Base-by-base conservation (phyloP, 2,113 vertebrate species). In the Seriola aureovittata region DNA sequence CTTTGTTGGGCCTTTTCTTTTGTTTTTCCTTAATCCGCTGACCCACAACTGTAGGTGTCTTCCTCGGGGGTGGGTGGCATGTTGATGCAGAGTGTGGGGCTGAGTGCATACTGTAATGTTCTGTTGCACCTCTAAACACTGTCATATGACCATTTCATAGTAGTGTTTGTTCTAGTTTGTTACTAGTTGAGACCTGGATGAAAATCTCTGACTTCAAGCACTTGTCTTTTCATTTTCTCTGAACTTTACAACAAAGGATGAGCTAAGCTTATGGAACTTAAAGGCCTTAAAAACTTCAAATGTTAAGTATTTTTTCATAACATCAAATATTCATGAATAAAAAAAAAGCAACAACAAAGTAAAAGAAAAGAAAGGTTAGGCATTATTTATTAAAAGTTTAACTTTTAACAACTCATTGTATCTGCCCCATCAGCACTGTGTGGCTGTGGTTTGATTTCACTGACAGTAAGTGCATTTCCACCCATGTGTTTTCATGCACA, bases 51-150 rank as follows among this genome's bases (percentile, higher is more conserved):
- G 8, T 76, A 9, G 2, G 36, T 10, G 1, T 60, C 23, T 12
- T 52, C 40, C 40, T 42, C 34, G 4, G 34, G 34, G 34, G 34
- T 36, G 34, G 38, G 21, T 60, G 36, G 40, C 8, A 4, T 38
- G 32, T 46, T 8, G n/a, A 72, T 8, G 46, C 40, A 42, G 42
- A 4, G 59, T 1, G n/a, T 57, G 48, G 4, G n/a, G 8, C 52
- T 6, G 17, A 32, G 54, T 59, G 12, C 69, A 29, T 32, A n/a
- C 68, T 65, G 50, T 74, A 68, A 71, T 75, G 67, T 46, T 57
- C 64, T 77, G 64, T 59, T 14, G 40, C 40, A 42, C 8, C 40
- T 11, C 40, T 42, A 17, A 77, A 80, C 78, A 66, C 85, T 86
- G 85, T 80, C 52, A 86, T 16, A 38, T 68, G 29, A 66, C 25